phyloP scores from a whole-genome alignment of 2,113 vertebrate species.

The Phyllostomus hastatus region DNA sequence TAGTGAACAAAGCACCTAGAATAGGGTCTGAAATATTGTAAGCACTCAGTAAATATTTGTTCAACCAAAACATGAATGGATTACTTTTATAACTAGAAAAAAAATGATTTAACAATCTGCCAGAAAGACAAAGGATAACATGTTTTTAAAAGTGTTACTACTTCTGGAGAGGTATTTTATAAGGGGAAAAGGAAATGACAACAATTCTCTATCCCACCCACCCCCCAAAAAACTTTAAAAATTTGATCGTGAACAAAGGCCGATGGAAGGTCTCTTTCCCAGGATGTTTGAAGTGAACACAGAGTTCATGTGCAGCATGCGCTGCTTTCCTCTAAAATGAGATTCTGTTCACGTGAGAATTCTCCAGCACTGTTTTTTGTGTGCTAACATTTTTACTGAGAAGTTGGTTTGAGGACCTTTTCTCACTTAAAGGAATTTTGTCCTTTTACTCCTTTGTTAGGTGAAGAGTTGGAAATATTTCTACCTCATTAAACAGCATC shows the following conservation, averaged over 20 bases:
- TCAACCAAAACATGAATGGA: not conserved
- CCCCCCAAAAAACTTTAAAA: not conserved
- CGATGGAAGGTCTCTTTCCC: not conserved
- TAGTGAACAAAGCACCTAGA: not conserved
- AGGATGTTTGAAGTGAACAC: not conserved
- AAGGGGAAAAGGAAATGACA: not conserved
- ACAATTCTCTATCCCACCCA: not conserved
- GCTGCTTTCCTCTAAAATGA: not conserved
- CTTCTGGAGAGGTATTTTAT: not conserved
- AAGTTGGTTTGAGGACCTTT: not conserved
- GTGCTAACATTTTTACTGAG: not conserved
- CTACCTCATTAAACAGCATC: not conserved
- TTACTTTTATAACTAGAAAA: conserved; percentile 2
- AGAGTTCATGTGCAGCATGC: not conserved
- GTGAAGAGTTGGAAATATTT: not conserved
- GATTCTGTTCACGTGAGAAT: not conserved
- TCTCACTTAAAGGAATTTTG: not conserved
- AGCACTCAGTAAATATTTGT: not conserved
- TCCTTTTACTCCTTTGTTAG: not conserved
- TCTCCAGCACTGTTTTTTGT: not conserved
- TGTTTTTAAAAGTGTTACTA: not conserved
- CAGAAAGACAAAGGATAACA: not conserved
- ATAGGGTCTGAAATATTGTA: not conserved
- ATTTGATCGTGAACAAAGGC: not conserved
- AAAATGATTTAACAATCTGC: not conserved